A percentile compares a stretch with the other conserved stretches of the same genome.
Evolutionary conservation across 2,888 invertebrate species (phyloP).

Genomic region (Exephanes ischioxanthus): DNA sequence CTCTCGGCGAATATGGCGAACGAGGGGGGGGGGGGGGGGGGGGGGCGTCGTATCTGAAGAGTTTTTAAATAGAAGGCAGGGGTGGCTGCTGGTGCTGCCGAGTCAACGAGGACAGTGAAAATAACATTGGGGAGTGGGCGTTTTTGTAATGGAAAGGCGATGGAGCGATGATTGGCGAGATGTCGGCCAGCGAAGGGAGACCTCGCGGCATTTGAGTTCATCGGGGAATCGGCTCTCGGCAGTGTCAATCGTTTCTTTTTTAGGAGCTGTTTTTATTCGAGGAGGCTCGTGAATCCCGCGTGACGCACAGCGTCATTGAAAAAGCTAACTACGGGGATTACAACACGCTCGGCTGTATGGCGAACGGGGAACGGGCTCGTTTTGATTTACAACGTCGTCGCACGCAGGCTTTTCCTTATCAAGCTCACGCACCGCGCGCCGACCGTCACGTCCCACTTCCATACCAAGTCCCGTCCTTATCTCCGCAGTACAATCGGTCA

Average conservation of each 20-base stretch:
- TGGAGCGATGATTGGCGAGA: conserved; percentile 59
- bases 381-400: conserved; percentile 76
- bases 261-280: conserved; percentile 36
- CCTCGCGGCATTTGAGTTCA: conserved; percentile 72
- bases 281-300: conserved; percentile 66
- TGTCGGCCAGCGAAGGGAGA: conserved; percentile 60
- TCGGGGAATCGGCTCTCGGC: conserved; percentile 67
- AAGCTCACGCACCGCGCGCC: conserved; percentile 64
- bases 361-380: conserved; percentile 23
- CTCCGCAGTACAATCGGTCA: conserved; percentile 72
- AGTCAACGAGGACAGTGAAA: conserved; percentile 27
- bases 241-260: conserved; percentile 34
- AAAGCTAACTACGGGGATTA: conserved; percentile 49
- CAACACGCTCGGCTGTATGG: conserved; percentile 16
- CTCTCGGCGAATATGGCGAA: background rate
- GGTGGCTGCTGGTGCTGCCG: conserved; percentile 7
- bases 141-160: conserved; percentile 57
- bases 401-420: conserved; percentile 78
- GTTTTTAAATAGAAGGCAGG: conserved; percentile 33
- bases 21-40: conserved; percentile 8
- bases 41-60: conserved; percentile 21
- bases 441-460: conserved; percentile 60
- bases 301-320: conserved; percentile 56
- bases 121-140: conserved; percentile 41
- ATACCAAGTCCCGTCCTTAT: conserved; percentile 65